These are phyloP conservation scores for Leptatherina wallacei DNA, from an alignment of 2,797 vertebrate species.

Conservation along the genomic window DNA sequence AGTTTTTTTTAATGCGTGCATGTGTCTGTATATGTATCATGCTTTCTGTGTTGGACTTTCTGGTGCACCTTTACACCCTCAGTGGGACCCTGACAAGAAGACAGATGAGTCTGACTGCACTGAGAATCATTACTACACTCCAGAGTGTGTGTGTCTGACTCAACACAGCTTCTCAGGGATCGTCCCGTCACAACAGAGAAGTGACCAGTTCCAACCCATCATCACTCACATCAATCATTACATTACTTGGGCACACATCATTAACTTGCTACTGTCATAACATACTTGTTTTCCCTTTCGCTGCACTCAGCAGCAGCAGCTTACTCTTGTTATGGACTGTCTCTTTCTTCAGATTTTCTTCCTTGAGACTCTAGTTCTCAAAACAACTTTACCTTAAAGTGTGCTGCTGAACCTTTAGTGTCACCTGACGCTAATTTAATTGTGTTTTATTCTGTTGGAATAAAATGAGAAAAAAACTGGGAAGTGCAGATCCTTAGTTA, in stretches of 20 bases:
- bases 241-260: slow-evolving; percentile 52
- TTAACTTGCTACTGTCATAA: slow-evolving; percentile 57
- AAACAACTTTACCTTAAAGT: slow-evolving; percentile 7
- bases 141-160: slow-evolving; percentile 51
- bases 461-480: too few relatives aligned
- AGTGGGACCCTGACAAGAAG: slow-evolving; percentile 67
- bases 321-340: slow-evolving; percentile 1
- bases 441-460: too few relatives aligned
- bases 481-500: too few relatives aligned
- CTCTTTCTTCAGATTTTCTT: slow-evolving; percentile 1
- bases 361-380: slow-evolving; percentile 1
- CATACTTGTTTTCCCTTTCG: slow-evolving; percentile 34
- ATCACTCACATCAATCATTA: slow-evolving; percentile 67
- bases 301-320: not conserved
- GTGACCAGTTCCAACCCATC: slow-evolving; percentile 59
- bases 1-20: slow-evolving; percentile 24
- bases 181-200: slow-evolving; percentile 29
- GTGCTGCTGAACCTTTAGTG: slow-evolving; percentile 1
- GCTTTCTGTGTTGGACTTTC: slow-evolving; percentile 49
- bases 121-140: slow-evolving; percentile 50
- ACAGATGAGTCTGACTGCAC: slow-evolving; percentile 64
- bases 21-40: slow-evolving; percentile 36
- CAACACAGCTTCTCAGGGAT: slow-evolving; percentile 55
- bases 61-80: slow-evolving; percentile 63
- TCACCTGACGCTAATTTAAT: slow-evolving; percentile 10